A percentile compares a stretch with the other conserved stretches of the same genome.
Conservation (phyloP, 2,113 vertebrate genomes). For the Zosterops hypoxanthus region DNA sequence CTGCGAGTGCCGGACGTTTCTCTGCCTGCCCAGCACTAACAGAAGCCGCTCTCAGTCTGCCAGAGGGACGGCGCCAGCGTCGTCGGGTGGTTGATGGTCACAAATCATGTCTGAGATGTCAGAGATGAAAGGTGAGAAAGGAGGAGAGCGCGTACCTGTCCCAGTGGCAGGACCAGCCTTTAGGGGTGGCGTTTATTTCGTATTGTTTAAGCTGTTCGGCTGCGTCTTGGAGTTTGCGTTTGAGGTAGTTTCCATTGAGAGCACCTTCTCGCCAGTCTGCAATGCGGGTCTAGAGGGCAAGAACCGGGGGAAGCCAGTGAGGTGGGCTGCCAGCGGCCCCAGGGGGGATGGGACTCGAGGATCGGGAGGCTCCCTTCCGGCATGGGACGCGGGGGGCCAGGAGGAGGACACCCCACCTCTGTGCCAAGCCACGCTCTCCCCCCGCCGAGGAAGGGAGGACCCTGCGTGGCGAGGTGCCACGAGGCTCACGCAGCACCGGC, state of each 20-base stretch:
- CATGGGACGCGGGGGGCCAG: neutral
- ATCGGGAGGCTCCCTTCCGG: neutral
- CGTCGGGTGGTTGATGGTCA: conserved; percentile 81
- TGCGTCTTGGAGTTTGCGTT: conserved; percentile 97
- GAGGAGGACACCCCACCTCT: neutral
- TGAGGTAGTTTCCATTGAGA: conserved; percentile 96
- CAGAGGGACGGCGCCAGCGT: conserved; percentile 74
- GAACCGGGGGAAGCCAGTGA: conserved; percentile 38
- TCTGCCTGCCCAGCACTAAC: conserved; percentile 79
- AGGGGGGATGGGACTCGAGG: neutral
- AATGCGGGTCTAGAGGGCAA: conserved; percentile 87
- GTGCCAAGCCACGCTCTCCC: conserved; percentile 4
- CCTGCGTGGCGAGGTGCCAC: neutral
- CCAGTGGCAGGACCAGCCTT: conserved; percentile 99
- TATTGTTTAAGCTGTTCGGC: conserved; percentile 99
- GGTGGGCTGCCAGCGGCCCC: neutral
- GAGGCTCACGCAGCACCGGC: neutral
- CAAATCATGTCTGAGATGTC: conserved; percentile 90
- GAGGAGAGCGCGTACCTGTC: conserved; percentile 99
- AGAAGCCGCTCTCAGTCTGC: conserved; percentile 78
- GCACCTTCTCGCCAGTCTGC: conserved; percentile 98
- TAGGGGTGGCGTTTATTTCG: conserved; percentile 99
- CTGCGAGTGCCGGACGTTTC: conserved; percentile 65
- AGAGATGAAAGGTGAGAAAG: conserved; percentile 98
- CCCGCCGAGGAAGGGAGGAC: neutral